Evolutionary conservation across 53 echinoderm and acorn worm genomes (phyloP).

Genomic region (Mesocentrotus franciscanus): DNA sequence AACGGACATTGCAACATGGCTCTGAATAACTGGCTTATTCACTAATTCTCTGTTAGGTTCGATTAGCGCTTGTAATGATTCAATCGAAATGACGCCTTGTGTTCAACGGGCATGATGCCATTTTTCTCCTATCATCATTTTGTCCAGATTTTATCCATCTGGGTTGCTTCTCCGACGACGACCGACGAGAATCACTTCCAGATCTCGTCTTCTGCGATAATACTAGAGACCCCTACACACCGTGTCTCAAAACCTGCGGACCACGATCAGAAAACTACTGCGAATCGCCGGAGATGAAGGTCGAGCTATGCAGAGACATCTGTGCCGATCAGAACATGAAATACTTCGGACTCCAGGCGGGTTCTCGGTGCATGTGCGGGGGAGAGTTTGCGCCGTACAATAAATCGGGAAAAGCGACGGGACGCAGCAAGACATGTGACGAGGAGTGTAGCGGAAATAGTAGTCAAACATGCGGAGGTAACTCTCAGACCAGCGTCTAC

Average conservation of each 20-base stretch:
- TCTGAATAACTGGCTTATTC: too few species aligned
- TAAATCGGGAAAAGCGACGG: neutral
- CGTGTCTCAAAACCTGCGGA: slow-evolving; percentile 53
- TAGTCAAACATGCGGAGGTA: slow-evolving; percentile 74
- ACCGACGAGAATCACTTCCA: slow-evolving; percentile 46
- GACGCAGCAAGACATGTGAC: slow-evolving; percentile 6
- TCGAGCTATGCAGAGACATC: slow-evolving; percentile 70
- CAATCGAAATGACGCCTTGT: too few species aligned
- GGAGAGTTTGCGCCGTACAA: slow-evolving; percentile 71
- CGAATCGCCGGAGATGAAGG: slow-evolving; percentile 69
- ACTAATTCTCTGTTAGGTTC: too few species aligned
- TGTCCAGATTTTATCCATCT: slow-evolving; percentile 62
- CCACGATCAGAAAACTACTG: slow-evolving; percentile 63
- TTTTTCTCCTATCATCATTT: neutral
- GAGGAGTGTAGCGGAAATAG: slow-evolving; percentile 68
- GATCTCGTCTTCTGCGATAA: slow-evolving; percentile 77
- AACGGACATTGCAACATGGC: too few species aligned
- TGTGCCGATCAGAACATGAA: slow-evolving; percentile 72
- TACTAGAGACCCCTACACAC: neutral
- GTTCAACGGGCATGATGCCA: too few species aligned
- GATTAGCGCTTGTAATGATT: too few species aligned
- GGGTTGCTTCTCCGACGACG: slow-evolving; percentile 75
- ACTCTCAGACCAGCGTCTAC: slow-evolving; percentile 71
- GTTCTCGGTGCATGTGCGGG: slow-evolving; percentile 78
- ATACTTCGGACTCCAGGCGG: slow-evolving; percentile 76